A percentile compares a stretch with the other conserved stretches of the same genome.
These are phyloP conservation scores for Atherinomorus stipes DNA, from an alignment of 2,113 vertebrate genomes.

Conservation along the genomic window DNA sequence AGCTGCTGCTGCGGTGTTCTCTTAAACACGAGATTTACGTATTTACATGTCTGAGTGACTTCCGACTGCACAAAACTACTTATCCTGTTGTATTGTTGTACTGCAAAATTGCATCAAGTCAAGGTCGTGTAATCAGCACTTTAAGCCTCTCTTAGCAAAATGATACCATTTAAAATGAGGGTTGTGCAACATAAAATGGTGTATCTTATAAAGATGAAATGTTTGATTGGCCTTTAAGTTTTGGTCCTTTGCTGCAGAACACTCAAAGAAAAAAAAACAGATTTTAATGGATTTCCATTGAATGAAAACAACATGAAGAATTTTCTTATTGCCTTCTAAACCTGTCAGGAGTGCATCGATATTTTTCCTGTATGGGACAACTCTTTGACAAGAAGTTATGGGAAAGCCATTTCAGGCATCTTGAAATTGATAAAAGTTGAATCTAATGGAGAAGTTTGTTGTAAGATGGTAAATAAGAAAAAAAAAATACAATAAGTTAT, in stretches of 20 bases:
- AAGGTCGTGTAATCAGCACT: too few species aligned
- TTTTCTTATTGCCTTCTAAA: not conserved
- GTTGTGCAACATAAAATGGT: not conserved
- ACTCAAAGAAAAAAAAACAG: not conserved
- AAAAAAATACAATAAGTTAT: not conserved
- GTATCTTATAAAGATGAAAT: not conserved
- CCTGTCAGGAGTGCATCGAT: not conserved
- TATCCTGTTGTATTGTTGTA: too few species aligned
- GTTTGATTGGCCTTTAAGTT: too few species aligned
- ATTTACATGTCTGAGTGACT: too few species aligned
- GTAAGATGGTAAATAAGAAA: not conserved
- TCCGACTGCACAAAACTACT: too few species aligned
- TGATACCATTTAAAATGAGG: not conserved
- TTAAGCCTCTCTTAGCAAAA: slow-evolving; percentile 10
- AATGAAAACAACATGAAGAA: not conserved
- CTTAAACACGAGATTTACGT: too few species aligned
- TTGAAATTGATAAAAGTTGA: not conserved
- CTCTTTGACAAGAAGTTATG: not conserved
- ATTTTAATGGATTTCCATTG: not conserved
- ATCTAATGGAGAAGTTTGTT: not conserved
- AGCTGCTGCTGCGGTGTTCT: too few species aligned
- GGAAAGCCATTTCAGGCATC: not conserved
- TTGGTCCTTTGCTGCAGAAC: too few species aligned
- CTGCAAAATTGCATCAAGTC: too few species aligned
- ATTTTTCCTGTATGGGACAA: not conserved